A percentile compares a stretch with the other conserved stretches of the same genome.
These are phyloP conservation scores for Acleris emargana DNA, from an alignment of 2,888 invertebrate genomes.

Conservation along the genomic window DNA sequence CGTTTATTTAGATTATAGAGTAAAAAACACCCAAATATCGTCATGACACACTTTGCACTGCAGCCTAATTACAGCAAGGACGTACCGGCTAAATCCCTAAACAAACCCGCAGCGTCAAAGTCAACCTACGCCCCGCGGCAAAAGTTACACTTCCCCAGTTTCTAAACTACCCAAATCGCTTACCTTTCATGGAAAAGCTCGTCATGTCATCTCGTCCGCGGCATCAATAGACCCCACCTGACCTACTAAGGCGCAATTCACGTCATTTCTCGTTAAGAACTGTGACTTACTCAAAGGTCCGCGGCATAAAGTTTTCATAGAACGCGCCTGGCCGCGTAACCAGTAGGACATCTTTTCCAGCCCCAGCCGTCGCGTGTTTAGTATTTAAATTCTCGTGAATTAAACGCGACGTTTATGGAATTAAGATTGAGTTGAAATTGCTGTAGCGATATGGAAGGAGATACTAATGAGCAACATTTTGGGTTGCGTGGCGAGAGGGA, in stretches of 20 bases:
- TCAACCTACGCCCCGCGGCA: constrained; percentile 14
- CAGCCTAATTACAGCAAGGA: too few species aligned
- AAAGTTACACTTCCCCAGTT: constrained; percentile 33
- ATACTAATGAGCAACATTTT: too few species aligned
- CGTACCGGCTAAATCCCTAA: too few species aligned
- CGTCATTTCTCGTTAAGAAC: constrained; percentile 63
- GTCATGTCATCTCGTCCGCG: constrained; percentile 54
- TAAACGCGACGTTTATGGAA: too few species aligned
- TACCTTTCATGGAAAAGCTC: constrained; percentile 54
- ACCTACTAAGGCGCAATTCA: constrained; percentile 69
- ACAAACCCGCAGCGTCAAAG: not conserved
- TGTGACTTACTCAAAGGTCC: constrained; percentile 62
- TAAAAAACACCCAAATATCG: too few species aligned
- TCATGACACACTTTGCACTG: too few species aligned
- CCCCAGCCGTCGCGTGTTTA: not conserved
- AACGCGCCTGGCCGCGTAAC: constrained; percentile 44
- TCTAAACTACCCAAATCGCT: constrained; percentile 38
- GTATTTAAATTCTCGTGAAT: too few species aligned
- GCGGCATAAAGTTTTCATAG: constrained; percentile 66
- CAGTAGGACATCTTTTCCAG: constrained; percentile 54
- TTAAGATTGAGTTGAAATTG: too few species aligned
- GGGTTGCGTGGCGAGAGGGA: too few species aligned
- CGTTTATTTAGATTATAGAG: too few species aligned
- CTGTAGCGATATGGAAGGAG: too few species aligned
- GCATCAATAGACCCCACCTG: constrained; percentile 68